Conservation (phyloP, 2,797 vertebrate species). For the Jordanella pulchra region DNA sequence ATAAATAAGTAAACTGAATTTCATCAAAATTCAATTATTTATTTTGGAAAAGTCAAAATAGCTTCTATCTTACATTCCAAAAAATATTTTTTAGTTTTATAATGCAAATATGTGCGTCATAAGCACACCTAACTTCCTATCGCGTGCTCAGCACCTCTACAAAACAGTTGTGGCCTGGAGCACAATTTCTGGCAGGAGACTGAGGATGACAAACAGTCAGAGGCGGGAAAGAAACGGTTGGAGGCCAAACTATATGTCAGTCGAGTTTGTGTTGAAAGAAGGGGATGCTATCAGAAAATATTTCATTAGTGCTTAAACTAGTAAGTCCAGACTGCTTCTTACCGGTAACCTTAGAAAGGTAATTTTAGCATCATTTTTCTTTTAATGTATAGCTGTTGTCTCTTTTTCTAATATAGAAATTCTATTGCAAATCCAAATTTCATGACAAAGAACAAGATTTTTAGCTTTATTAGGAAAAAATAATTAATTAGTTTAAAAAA, state of each 20-base stretch:
- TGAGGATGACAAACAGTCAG: conserved; percentile 41
- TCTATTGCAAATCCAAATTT: not conserved
- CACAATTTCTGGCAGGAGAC: conserved; percentile 39
- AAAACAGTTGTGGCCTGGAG: conserved; percentile 61
- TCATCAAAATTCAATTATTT: not conserved
- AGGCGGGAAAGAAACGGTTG: conserved; percentile 49
- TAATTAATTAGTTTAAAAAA: not conserved
- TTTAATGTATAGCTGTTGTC: not conserved
- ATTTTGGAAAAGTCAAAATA: not conserved
- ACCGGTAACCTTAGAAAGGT: conserved; percentile 9
- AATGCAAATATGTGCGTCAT: conserved; percentile 24
- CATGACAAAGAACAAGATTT: not conserved
- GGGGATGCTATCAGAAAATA: conserved; percentile 27
- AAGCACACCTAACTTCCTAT: conserved; percentile 24
- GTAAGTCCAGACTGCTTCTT: conserved; percentile 8
- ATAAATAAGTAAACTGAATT: not conserved
- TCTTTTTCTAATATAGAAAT: conserved; percentile 2
- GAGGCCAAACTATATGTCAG: conserved; percentile 51
- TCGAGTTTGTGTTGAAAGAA: conserved; percentile 71
- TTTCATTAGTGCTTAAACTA: conserved; percentile 24
- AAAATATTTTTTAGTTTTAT: conserved; percentile 14
- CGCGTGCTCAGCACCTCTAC: conserved; percentile 10
- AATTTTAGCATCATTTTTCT: not conserved
- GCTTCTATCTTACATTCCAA: conserved; percentile 10
- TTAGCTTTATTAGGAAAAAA: not conserved